Conservation (phyloP, 2,888 invertebrate genomes). For the Cerastis rubricosa region DNA sequence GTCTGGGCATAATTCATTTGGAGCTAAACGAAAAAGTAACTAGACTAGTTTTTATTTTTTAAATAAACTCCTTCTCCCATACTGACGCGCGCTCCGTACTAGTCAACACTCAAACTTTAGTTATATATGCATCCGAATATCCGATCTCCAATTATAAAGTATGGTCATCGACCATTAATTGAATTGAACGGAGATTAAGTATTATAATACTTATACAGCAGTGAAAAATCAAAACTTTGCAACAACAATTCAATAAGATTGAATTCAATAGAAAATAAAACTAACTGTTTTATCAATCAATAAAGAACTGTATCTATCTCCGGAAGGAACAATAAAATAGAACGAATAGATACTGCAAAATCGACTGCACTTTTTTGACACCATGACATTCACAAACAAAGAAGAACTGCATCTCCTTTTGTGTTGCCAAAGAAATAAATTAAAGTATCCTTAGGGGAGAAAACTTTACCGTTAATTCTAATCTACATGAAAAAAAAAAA, state of each 20-base stretch:
- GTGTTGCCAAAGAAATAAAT: conserved; percentile 87
- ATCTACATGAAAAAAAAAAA: conserved; percentile 87
- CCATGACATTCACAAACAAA: conserved; percentile 83
- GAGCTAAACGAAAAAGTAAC: too few species aligned
- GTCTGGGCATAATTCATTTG: too few species aligned
- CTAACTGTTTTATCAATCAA: conserved; percentile 46
- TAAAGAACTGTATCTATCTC: conserved; percentile 39
- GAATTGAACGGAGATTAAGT: background rate
- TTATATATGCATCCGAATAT: too few species aligned
- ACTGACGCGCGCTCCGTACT: too few species aligned
- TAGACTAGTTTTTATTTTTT: too few species aligned
- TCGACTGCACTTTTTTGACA: conserved; percentile 71
- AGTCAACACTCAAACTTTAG: too few species aligned
- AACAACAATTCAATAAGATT: conserved; percentile 27
- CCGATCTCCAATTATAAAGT: too few species aligned
- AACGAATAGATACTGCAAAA: conserved; percentile 59
- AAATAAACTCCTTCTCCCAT: too few species aligned
- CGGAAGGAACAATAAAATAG: conserved; percentile 41
- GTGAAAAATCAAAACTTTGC: background rate
- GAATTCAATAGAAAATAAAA: conserved; percentile 37
- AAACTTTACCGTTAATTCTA: conserved; percentile 88
- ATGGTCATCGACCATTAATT: background rate
- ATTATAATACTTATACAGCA: too few species aligned
- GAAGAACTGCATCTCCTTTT: conserved; percentile 86
- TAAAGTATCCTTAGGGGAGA: conserved; percentile 89